These are phyloP conservation scores for Montipora capitata DNA, from an alignment of 92 coral and sea anemone genomes.

Conservation along the genomic window DNA sequence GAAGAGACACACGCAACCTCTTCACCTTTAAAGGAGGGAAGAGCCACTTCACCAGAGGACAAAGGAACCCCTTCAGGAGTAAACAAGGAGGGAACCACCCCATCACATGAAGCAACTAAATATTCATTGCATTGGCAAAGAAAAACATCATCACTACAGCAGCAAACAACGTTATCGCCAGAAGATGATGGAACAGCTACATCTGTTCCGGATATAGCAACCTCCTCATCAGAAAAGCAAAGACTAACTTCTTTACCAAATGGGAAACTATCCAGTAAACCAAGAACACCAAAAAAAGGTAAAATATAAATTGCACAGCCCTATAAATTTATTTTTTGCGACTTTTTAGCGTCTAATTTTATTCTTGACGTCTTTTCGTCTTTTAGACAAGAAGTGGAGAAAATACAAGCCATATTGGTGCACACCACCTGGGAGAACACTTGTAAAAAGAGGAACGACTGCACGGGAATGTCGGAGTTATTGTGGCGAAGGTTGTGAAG, in stretches of 20 bases:
- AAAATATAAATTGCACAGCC: background rate
- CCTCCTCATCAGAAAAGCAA: background rate
- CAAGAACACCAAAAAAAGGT: too few species aligned
- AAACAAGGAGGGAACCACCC: background rate
- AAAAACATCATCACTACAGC: background rate
- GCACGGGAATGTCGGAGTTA: slow-evolving; percentile 20
- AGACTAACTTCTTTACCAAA: background rate
- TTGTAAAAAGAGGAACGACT: slow-evolving; percentile 4
- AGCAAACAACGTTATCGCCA: background rate
- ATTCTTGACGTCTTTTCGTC: background rate
- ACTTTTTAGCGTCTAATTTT: background rate
- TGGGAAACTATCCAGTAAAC: too few species aligned
- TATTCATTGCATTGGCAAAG: too few species aligned
- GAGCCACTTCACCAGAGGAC: background rate
- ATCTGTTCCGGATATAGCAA: too few species aligned
- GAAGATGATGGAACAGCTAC: too few species aligned
- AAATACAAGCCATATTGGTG: slow-evolving; percentile 32
- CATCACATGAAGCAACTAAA: background rate
- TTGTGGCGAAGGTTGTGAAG: slow-evolving; percentile 35
- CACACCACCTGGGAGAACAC: slow-evolving; percentile 10
- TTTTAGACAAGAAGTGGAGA: slow-evolving; percentile 26
- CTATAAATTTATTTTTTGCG: background rate
- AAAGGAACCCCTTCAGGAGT: background rate
- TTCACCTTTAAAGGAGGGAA: background rate
- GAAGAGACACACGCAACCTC: background rate